Conservation (phyloP, 2,113 vertebrate genomes). For the Pleuronectes platessa region DNA sequence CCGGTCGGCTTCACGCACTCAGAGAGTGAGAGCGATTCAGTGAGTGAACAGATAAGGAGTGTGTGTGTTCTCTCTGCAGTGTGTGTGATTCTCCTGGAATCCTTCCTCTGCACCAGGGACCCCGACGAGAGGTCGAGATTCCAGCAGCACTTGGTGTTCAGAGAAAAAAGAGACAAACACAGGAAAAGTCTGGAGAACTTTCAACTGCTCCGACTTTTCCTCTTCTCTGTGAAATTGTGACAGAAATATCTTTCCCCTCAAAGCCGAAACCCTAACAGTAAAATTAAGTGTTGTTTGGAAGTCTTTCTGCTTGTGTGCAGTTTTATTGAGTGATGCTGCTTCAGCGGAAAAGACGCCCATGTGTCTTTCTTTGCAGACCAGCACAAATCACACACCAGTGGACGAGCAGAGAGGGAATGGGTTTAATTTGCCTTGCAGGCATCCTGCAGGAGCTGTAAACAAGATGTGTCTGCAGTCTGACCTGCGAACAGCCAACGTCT, state of each 20-base stretch:
- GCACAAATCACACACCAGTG: slow-evolving; percentile 20
- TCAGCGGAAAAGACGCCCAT: slow-evolving; percentile 46
- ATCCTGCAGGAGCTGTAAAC: slow-evolving; percentile 55
- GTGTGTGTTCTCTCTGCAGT: not conserved
- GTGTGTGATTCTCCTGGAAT: slow-evolving; percentile 9
- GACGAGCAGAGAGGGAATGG: slow-evolving; percentile 34
- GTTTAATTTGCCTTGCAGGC: slow-evolving; percentile 57
- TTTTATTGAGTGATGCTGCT: slow-evolving; percentile 40
- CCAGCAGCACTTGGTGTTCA: no score
- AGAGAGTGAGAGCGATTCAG: slow-evolving; percentile 7
- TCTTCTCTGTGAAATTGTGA: not conserved
- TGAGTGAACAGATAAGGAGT: not conserved
- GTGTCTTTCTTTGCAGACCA: not conserved
- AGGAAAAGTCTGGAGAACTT: no score
- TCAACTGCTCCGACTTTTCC: no score
- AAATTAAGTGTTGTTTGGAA: slow-evolving; percentile 15
- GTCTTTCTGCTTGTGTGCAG: not conserved
- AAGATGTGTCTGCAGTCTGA: slow-evolving; percentile 49
- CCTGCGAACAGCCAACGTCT: slow-evolving; percentile 43
- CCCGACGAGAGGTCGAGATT: no score
- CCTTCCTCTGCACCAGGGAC: slow-evolving; percentile 10
- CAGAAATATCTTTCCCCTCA: not conserved
- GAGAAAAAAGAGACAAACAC: no score
- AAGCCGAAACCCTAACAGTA: not conserved
- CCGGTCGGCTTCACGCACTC: slow-evolving; percentile 33